These are phyloP conservation scores for Phalanger gymnotis DNA, from an alignment of 2,797 vertebrate species.

Conservation along the genomic window DNA sequence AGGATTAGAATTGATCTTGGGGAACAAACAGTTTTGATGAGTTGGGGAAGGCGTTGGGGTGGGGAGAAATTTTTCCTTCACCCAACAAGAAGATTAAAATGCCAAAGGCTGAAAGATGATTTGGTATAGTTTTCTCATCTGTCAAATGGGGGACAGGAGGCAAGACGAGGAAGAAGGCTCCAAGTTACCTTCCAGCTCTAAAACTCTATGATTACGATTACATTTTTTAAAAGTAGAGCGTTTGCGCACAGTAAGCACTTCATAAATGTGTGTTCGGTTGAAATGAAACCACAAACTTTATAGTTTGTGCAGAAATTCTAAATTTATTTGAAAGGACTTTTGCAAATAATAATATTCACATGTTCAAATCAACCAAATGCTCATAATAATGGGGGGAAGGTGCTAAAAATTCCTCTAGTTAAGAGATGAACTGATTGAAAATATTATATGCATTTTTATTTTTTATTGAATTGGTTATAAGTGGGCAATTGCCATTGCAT, in stretches of 20 bases:
- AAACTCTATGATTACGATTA: background rate
- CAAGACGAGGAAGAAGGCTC: background rate
- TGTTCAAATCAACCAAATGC: background rate
- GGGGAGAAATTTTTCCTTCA: background rate
- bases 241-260: background rate
- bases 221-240: background rate
- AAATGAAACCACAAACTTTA: background rate
- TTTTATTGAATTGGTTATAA: background rate
- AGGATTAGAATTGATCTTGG: background rate
- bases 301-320: background rate
- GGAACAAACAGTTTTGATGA: background rate
- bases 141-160: background rate
- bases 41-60: background rate
- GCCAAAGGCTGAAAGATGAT: background rate
- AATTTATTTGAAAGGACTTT: slow-evolving; percentile 5
- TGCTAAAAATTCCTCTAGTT: background rate
- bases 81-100: too few species aligned
- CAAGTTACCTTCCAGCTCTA: background rate
- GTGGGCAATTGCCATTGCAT: background rate
- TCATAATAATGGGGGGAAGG: background rate
- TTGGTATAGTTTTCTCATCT: background rate
- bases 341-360: background rate
- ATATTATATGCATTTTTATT: slow-evolving; percentile 2
- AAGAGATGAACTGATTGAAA: background rate
- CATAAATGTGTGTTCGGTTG: background rate